Evolutionary conservation across 2,797 vertebrate genomes (phyloP).

Genomic region (Etheostoma perlongum): DNA sequence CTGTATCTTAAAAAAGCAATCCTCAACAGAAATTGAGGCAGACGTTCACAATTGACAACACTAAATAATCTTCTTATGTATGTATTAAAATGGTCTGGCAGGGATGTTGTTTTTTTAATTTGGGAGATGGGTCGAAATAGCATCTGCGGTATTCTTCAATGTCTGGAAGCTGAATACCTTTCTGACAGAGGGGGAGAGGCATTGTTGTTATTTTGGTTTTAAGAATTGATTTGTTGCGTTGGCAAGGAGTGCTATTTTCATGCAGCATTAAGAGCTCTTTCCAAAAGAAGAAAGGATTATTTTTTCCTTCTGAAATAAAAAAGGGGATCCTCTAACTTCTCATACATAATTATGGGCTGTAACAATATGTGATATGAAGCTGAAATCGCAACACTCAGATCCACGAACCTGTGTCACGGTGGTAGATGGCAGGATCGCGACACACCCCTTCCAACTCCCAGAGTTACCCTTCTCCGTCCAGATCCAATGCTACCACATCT

Average conservation of each 20-base stretch:
- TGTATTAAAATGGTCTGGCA: slow-evolving; percentile 57
- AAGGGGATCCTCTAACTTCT: background rate
- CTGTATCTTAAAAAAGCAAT: slow-evolving; percentile 9
- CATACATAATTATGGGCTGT: background rate
- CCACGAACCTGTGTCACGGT: too few relatives aligned
- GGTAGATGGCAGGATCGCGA: too few relatives aligned
- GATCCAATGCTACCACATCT: too few relatives aligned
- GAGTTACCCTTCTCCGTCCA: too few relatives aligned
- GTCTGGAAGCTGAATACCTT: slow-evolving; percentile 43
- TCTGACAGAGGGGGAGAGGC: slow-evolving; percentile 37
- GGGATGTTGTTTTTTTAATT: slow-evolving; percentile 53
- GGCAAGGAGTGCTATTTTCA: slow-evolving; percentile 28
- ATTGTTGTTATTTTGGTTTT: slow-evolving; percentile 45
- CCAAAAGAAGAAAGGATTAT: background rate
- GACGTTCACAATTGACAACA: slow-evolving; percentile 44
- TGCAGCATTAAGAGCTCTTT: slow-evolving; percentile 30
- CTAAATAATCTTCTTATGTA: slow-evolving; percentile 58
- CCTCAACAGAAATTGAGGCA: slow-evolving; percentile 20
- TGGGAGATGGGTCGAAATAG: slow-evolving; percentile 46
- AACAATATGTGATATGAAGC: too few relatives aligned
- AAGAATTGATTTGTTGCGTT: slow-evolving; percentile 48
- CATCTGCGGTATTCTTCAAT: slow-evolving; percentile 53
- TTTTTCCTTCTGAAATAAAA: slow-evolving; percentile 15
- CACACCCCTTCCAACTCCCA: too few relatives aligned
- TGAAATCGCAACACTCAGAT: too few relatives aligned